These are phyloP conservation scores for Selenia dentaria DNA, from an alignment of 2,888 invertebrate species.

Conservation along the genomic window DNA sequence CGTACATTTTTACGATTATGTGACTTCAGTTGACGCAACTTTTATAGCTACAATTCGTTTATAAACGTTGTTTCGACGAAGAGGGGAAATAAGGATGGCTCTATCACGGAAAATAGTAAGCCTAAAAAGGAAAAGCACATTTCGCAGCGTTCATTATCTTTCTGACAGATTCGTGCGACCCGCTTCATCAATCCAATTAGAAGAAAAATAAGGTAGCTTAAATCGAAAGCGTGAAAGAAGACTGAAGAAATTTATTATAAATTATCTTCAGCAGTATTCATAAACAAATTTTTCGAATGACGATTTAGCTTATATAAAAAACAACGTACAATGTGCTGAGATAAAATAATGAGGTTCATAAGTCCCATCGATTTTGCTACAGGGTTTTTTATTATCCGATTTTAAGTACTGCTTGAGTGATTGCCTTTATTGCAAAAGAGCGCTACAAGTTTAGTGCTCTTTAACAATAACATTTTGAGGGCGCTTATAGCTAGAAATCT, in stretches of 20 bases:
- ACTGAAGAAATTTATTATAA: slow-evolving; percentile 25
- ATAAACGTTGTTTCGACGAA: slow-evolving; percentile 23
- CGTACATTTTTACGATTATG: slow-evolving; percentile 22
- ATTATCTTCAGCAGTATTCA: not conserved
- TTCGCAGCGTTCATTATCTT: slow-evolving; percentile 69
- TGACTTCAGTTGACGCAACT: slow-evolving; percentile 26
- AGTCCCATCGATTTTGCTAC: too few relatives aligned
- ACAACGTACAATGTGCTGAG: too few relatives aligned
- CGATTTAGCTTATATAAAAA: too few relatives aligned
- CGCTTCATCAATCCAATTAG: slow-evolving; percentile 76
- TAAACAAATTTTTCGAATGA: not conserved
- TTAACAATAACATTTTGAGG: too few relatives aligned
- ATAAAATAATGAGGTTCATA: too few relatives aligned
- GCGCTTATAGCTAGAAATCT: too few relatives aligned
- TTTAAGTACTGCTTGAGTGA: too few relatives aligned
- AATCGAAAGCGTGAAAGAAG: slow-evolving; percentile 30
- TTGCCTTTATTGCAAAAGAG: too few relatives aligned
- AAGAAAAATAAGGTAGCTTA: slow-evolving; percentile 55
- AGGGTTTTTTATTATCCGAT: too few relatives aligned
- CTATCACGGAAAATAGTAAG: slow-evolving; percentile 32
- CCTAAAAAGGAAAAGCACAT: slow-evolving; percentile 51
- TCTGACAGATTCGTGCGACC: slow-evolving; percentile 66
- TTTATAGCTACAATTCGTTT: slow-evolving; percentile 28
- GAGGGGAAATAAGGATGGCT: slow-evolving; percentile 16
- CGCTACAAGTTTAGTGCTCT: too few relatives aligned